A percentile compares a stretch with the other conserved stretches of the same genome.
These are phyloP conservation scores for Andrena hattorfiana DNA, from an alignment of 2,888 invertebrate species.

Conservation along the genomic window DNA sequence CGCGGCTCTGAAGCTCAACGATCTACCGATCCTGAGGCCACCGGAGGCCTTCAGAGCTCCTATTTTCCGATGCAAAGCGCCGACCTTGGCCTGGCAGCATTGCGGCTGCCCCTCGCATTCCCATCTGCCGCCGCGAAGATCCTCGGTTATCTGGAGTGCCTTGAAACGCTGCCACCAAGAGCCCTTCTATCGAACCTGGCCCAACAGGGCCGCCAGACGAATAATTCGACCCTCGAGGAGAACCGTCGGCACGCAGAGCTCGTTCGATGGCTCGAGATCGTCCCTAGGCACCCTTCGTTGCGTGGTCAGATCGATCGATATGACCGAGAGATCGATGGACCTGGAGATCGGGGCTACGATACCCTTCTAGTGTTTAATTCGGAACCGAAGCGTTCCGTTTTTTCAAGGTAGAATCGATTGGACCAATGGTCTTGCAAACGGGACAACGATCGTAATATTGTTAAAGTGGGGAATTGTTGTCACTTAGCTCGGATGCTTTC, in stretches of 20 bases:
- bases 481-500: constrained; percentile 10
- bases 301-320: constrained; percentile 68
- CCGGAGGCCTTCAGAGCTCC: constrained; percentile 73
- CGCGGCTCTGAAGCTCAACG: constrained; percentile 49
- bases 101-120: constrained; percentile 75
- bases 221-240: constrained; percentile 57
- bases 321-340: constrained; percentile 62
- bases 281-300: constrained; percentile 63
- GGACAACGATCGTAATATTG: constrained; percentile 17
- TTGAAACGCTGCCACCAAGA: constrained; percentile 72
- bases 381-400: neutral
- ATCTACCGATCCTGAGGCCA: constrained; percentile 73
- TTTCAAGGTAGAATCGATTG: constrained; percentile 15
- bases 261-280: constrained; percentile 62
- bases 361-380: constrained; percentile 72
- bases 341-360: constrained; percentile 77
- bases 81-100: constrained; percentile 71
- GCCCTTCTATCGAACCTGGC: constrained; percentile 79
- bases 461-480: constrained; percentile 30
- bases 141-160: constrained; percentile 74
- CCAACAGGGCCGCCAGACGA: constrained; percentile 68
- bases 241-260: constrained; percentile 68
- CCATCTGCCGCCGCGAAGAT: constrained; percentile 69
- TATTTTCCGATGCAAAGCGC: constrained; percentile 62
- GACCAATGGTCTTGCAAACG: constrained; percentile 39